Evolutionary conservation across 2,797 vertebrate species (phyloP).

Genomic region (Bovichtus diacanthus): DNA sequence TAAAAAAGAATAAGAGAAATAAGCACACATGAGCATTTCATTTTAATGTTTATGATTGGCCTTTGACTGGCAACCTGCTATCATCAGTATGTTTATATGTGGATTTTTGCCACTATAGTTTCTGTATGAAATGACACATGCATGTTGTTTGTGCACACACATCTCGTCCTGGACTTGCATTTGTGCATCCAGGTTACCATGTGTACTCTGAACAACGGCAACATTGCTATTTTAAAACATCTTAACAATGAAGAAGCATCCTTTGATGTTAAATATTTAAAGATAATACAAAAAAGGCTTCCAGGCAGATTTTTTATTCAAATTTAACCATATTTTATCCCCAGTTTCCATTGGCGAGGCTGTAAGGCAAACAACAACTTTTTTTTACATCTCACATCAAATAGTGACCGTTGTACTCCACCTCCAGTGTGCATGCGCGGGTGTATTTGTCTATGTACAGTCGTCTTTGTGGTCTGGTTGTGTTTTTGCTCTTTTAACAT

Average conservation of each 20-base stretch:
- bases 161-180: not conserved
- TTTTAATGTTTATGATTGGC: not conserved
- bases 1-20: not conserved
- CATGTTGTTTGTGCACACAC: not conserved
- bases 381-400: conserved; percentile 57
- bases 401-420: conserved; percentile 27
- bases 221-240: conserved; percentile 21
- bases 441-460: not conserved
- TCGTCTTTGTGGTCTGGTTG: not conserved
- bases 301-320: conserved; percentile 73
- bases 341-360: conserved; percentile 48
- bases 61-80: not conserved
- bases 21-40: not conserved
- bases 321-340: conserved; percentile 65
- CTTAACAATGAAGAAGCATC: conserved; percentile 18
- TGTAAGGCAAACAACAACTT: conserved; percentile 62
- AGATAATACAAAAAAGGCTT: conserved; percentile 57
- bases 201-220: conserved; percentile 5
- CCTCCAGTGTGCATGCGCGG: not conserved
- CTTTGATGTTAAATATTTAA: conserved; percentile 64
- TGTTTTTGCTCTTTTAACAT: conserved; percentile 24
- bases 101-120: not conserved
- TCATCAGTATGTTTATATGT: too few relatives aligned
- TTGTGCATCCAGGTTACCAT: conserved; percentile 6
- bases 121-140: not conserved